These are phyloP conservation scores for Encarsia formosa DNA, from an alignment of 2,888 invertebrate species.

Conservation along the genomic window DNA sequence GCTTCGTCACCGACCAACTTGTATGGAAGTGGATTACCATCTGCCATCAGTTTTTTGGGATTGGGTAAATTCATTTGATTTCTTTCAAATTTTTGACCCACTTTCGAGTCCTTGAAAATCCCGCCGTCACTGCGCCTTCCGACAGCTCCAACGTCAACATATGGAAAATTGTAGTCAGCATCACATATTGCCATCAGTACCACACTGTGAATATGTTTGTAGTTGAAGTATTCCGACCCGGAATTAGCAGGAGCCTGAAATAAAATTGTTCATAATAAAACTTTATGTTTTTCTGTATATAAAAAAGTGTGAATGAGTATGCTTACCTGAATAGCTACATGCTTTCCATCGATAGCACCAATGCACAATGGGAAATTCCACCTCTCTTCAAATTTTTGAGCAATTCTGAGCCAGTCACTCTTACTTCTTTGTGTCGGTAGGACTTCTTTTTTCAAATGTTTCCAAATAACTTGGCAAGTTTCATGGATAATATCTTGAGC, in stretches of 20 bases:
- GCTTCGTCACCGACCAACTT: no score
- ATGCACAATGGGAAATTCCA: background rate
- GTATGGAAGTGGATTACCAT: no score
- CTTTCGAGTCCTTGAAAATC: background rate
- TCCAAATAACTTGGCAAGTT: background rate
- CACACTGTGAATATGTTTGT: background rate
- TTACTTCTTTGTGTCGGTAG: background rate
- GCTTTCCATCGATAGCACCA: background rate
- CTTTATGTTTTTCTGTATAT: background rate
- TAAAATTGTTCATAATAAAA: background rate
- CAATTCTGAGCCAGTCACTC: background rate
- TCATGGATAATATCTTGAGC: background rate
- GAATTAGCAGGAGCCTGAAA: background rate
- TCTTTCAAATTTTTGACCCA: background rate
- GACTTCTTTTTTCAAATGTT: background rate
- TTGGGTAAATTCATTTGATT: background rate
- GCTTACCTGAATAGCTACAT: background rate
- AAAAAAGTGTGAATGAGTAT: background rate
- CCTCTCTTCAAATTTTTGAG: background rate
- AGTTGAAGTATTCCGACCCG: background rate
- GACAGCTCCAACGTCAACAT: background rate
- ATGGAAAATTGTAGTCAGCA: background rate
- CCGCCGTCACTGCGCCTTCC: background rate
- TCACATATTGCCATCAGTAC: background rate
- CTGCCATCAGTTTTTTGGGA: background rate